phyloP scores from a whole-genome alignment of 2,113 vertebrate genomes.

The human region GRCh38 chr6:13005501-13006000 shows the following conservation, averaged over 20 bases:
- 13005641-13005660: background rate
- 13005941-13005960: background rate
- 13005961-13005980: slow-evolving; percentile 4
- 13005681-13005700: background rate
- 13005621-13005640: background rate
- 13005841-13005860: background rate
- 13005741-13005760: slow-evolving; percentile 11
- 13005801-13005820: background rate
- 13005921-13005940: background rate
- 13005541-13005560: background rate
- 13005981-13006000: background rate
- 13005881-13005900: background rate
- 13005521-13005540: background rate
- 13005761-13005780: background rate
- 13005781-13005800: background rate
- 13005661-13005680: background rate
- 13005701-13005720: background rate
- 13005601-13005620: background rate
- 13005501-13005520: background rate
- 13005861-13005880: background rate
- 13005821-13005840: background rate
- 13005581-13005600: background rate
- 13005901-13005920: background rate
- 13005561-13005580: background rate
- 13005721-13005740: background rate